Evolutionary conservation across 1,140 invertebrate genomes (phyloP).

Genomic region (Aleiodes sp.): DNA sequence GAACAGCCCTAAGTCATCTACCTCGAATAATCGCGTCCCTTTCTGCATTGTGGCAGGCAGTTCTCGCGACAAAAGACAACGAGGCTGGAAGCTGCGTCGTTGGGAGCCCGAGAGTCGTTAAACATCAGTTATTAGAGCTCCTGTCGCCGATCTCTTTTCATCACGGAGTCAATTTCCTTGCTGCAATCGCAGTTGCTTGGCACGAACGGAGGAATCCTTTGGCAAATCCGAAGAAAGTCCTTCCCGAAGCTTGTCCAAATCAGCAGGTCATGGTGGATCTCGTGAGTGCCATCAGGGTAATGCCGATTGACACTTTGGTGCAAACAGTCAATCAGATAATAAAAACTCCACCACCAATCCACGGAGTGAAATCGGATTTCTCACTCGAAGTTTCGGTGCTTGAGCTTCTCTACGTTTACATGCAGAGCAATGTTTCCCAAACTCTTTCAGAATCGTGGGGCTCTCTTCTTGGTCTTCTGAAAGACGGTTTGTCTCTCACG

Average conservation of each 20-base stretch:
- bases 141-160: conserved; percentile 88
- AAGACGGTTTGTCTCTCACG: conserved; percentile 76
- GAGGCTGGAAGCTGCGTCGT: conserved; percentile 66
- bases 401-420: conserved; percentile 77
- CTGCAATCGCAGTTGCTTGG: conserved; percentile 90
- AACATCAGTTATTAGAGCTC: conserved; percentile 84
- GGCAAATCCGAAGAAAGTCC: conserved; percentile 54
- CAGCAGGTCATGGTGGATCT: conserved; percentile 83
- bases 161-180: conserved; percentile 84
- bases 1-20: conserved; percentile 80
- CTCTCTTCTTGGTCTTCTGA: conserved; percentile 80
- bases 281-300: conserved; percentile 82
- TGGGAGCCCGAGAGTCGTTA: conserved; percentile 73
- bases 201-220: conserved; percentile 74
- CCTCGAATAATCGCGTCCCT: conserved; percentile 84
- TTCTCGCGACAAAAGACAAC: conserved; percentile 66
- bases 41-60: conserved; percentile 82
- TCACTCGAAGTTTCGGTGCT: conserved; percentile 72
- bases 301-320: conserved; percentile 88
- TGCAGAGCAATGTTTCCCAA: conserved; percentile 73
- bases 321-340: conserved; percentile 85
- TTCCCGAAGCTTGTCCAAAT: conserved; percentile 75
- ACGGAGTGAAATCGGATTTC: conserved; percentile 71
- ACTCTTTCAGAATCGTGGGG: conserved; percentile 84
- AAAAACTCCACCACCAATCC: conserved; percentile 78